Base-by-base conservation (phyloP, 2,797 vertebrate genomes). In the Morelia viridis region DNA sequence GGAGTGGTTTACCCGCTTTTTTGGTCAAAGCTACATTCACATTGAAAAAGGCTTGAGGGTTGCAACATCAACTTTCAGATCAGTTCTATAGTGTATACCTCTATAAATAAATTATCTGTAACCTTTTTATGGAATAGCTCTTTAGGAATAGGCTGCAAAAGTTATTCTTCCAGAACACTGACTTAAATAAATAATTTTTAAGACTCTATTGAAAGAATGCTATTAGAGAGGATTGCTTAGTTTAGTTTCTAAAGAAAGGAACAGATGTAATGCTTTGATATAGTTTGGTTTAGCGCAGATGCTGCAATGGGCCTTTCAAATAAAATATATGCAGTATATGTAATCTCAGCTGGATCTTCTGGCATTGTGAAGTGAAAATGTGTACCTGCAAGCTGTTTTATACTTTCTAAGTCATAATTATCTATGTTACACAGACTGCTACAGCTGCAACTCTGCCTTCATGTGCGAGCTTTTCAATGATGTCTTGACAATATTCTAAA, bases 381-480 rank as follows among this genome's bases (percentile, higher is more conserved):
- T 97, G 97, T 97, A 97, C 97, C 97, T 98, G 97, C 97, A 98
- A 97, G 97, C 97, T 98, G 97, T 97, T 98, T 97, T 96, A 97
- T 97, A 96, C 96, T 95, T 97, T 97, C 97, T 96, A 94, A 95
- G 95, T 96, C 96, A 97, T 97, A 97, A 98, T 97, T 95, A 96
- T 97, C 97, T 97, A 96, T 97, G 96, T 97, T 97, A 97, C 96
- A 97, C 97, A 97, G 96, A 95, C 96, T 97, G 97, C 96, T 97
- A 97, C 97, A 97, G 96, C 94, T 87, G 95, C 95, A 96, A 94
- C 96, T 95, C 96, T 93, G 96, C 95, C 95, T 96, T 97, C 71
- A 2, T 94, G 92, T 96, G 95, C 94, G 95, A 96, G 95, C 95
- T 95, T 96, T 97, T 96, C 95, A 97, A 96, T 97, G 96, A 96